phyloP scores from a whole-genome alignment of 2,113 vertebrate species.

The Oryzias melastigma region DNA sequence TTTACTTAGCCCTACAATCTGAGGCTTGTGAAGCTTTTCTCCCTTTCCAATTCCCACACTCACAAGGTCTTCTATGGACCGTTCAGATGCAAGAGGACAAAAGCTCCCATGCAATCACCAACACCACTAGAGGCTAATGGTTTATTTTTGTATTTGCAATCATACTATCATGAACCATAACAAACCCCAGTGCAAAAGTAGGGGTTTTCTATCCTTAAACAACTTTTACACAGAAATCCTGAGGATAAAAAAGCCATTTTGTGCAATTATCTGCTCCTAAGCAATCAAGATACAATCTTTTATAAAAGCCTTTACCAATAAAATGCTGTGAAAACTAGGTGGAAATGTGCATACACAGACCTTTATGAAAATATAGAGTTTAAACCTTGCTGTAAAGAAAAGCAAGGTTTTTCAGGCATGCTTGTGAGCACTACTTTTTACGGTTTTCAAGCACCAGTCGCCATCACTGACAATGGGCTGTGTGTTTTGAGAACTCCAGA shows the following conservation, averaged over 20 bases:
- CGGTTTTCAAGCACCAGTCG: too few species aligned
- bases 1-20: slow-evolving; percentile 50
- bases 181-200: slow-evolving; percentile 18
- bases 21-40: slow-evolving; percentile 55
- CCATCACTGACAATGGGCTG: too few species aligned
- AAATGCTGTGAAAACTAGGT: too few species aligned
- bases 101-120: slow-evolving; percentile 59
- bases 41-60: slow-evolving; percentile 61
- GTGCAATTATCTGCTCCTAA: not conserved
- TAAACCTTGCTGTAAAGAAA: too few species aligned
- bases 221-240: slow-evolving; percentile 14
- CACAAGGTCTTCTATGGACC: slow-evolving; percentile 68
- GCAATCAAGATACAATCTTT: too few species aligned
- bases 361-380: too few species aligned
- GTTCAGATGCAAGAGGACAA: slow-evolving; percentile 41
- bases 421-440: too few species aligned
- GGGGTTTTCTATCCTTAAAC: slow-evolving; percentile 34
- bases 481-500: too few species aligned
- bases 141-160: slow-evolving; percentile 28
- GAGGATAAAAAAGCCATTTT: slow-evolving; percentile 7
- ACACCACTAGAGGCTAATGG: slow-evolving; percentile 4
- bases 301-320: too few species aligned
- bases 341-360: too few species aligned
- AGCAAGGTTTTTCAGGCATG: too few species aligned
- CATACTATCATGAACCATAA: not conserved